phyloP scores from a whole-genome alignment of 1,140 invertebrate genomes.

The Drosophila yakuba region DNA sequence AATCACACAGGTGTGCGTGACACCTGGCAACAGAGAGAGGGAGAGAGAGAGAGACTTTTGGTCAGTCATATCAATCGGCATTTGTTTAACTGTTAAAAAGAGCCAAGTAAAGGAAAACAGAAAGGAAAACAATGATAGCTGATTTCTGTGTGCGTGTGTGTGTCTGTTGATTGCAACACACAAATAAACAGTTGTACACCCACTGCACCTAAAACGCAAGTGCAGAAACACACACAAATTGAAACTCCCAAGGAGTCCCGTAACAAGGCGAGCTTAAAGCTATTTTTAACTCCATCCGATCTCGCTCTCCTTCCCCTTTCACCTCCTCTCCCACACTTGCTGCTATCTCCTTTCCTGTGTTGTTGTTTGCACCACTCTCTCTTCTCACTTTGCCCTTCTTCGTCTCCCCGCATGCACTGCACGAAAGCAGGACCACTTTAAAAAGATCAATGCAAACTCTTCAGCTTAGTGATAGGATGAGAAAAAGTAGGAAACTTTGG shows the following conservation, averaged over 20 bases:
- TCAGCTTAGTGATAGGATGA: too few species aligned
- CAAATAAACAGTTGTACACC: constrained; percentile 27
- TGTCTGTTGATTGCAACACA: constrained; percentile 17
- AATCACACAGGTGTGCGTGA: constrained; percentile 45
- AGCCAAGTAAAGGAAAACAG: constrained; percentile 15
- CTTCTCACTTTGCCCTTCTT: neutral
- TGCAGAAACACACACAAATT: neutral
- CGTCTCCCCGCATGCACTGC: neutral
- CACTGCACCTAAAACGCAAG: constrained; percentile 27
- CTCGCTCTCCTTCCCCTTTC: constrained; percentile 3
- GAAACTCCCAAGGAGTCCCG: constrained; percentile 10
- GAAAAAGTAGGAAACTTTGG: too few species aligned
- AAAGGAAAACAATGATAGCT: constrained; percentile 42
- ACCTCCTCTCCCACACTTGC: neutral
- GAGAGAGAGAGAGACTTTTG: constrained; percentile 11
- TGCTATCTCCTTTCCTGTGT: constrained; percentile 44
- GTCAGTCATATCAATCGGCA: constrained; percentile 61
- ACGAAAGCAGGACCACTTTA: neutral
- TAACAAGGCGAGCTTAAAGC: constrained; percentile 29
- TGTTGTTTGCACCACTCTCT: constrained; percentile 25
- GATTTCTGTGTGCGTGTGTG: constrained; percentile 1
- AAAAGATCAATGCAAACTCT: too few species aligned
- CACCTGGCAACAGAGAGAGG: constrained; percentile 14
- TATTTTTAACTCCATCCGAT: constrained; percentile 42
- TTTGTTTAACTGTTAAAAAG: constrained; percentile 59